These are phyloP conservation scores for Hydrocynus forskahlii DNA, from an alignment of 2,797 vertebrate genomes.

Conservation along the genomic window DNA sequence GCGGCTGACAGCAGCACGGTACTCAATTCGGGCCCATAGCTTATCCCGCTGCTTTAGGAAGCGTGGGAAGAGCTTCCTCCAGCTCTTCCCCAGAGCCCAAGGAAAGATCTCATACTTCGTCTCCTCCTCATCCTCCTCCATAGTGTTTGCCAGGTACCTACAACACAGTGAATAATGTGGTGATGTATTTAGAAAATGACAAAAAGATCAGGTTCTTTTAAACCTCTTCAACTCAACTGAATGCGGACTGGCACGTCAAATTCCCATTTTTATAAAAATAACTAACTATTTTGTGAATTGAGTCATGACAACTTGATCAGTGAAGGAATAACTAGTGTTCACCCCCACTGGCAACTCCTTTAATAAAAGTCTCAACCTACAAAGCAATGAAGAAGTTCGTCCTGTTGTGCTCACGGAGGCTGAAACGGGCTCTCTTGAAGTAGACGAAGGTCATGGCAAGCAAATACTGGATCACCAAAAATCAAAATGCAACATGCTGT, in stretches of 20 bases:
- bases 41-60: constrained; percentile 90
- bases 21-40: constrained; percentile 91
- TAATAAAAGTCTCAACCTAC: constrained; percentile 79
- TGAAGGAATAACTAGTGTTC: neutral
- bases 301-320: too few species aligned
- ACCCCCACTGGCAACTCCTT: neutral
- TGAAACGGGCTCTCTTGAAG: constrained; percentile 94
- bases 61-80: constrained; percentile 87
- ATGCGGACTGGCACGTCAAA: too few species aligned
- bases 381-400: constrained; percentile 95
- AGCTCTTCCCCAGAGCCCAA: constrained; percentile 92
- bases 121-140: constrained; percentile 97
- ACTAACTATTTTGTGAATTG: too few species aligned
- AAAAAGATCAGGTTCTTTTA: too few species aligned
- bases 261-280: too few species aligned
- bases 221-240: too few species aligned
- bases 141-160: constrained; percentile 95
- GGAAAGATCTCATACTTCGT: constrained; percentile 95
- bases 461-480: constrained; percentile 87
- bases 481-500: neutral
- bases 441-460: constrained; percentile 98
- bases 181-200: neutral
- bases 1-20: constrained; percentile 92
- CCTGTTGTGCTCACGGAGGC: constrained; percentile 85
- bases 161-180: neutral